These are phyloP conservation scores for Trinorchestia longiramus DNA, from an alignment of 1,140 invertebrate genomes.

Conservation along the genomic window DNA sequence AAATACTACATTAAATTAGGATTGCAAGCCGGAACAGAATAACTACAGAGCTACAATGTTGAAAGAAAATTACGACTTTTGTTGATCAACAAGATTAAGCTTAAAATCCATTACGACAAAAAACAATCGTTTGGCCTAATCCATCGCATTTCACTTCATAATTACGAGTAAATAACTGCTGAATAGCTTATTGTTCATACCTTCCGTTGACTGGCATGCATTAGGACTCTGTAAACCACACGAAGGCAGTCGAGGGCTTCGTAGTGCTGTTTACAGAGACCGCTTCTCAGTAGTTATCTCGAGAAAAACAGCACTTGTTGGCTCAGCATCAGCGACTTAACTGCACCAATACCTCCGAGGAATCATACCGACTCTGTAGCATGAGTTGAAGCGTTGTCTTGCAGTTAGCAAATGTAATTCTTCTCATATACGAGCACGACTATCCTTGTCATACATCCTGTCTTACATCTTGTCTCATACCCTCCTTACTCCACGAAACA, in stretches of 20 bases:
- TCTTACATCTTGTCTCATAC: too few relatives aligned
- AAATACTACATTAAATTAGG: too few relatives aligned
- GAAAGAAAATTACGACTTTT: too few relatives aligned
- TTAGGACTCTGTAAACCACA: not conserved
- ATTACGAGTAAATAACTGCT: not conserved
- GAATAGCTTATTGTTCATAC: not conserved
- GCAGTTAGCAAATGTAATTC: not conserved
- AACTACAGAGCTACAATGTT: too few relatives aligned
- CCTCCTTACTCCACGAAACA: too few relatives aligned
- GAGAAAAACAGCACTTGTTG: not conserved
- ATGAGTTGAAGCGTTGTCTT: not conserved
- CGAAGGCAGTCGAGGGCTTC: not conserved
- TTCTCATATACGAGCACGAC: too few relatives aligned
- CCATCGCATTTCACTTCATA: not conserved
- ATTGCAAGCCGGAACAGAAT: too few relatives aligned
- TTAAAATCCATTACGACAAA: too few relatives aligned
- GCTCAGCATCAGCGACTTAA: not conserved
- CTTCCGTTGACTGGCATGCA: not conserved
- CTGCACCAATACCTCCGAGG: not conserved
- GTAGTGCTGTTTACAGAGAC: not conserved
- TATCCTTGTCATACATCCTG: too few relatives aligned
- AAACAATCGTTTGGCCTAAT: too few relatives aligned
- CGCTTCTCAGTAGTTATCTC: not conserved
- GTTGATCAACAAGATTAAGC: too few relatives aligned
- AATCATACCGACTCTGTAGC: not conserved